Evolutionary conservation across 2,113 vertebrate genomes (phyloP).

Genomic region (Calypte anna): DNA sequence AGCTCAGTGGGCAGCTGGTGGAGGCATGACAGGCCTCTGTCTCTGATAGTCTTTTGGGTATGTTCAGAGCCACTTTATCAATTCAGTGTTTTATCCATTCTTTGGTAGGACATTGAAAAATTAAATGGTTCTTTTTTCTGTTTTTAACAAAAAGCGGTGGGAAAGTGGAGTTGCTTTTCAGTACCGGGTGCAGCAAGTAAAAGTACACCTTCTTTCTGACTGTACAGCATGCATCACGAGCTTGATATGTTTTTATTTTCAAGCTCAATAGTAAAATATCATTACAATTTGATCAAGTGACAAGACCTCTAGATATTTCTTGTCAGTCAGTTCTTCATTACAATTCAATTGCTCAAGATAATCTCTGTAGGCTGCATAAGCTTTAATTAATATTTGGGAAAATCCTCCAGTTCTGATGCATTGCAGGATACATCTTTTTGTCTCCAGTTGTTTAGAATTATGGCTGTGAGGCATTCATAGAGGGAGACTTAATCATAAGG

Average conservation of each 20-base stretch:
- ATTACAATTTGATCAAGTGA: not conserved
- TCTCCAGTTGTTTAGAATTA: not conserved
- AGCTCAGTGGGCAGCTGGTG: not conserved
- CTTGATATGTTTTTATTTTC: not conserved
- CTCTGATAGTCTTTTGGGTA: not conserved
- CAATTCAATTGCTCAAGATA: not conserved
- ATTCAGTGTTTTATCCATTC: not conserved
- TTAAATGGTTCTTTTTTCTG: not conserved
- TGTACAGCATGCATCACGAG: not conserved
- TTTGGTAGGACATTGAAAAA: not conserved
- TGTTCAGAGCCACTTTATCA: not conserved
- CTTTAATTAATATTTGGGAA: not conserved
- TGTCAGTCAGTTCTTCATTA: not conserved
- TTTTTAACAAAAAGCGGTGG: not conserved
- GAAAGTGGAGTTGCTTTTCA: not conserved
- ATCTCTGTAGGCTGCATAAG: not conserved
- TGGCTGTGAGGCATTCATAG: not conserved
- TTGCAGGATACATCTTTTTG: not conserved
- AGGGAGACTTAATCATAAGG: not conserved
- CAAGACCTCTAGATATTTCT: not conserved
- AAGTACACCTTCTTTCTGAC: not conserved
- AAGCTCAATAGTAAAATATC: not conserved
- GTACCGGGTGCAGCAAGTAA: not conserved
- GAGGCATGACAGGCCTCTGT: not conserved
- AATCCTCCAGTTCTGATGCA: not conserved